Base-by-base conservation (phyloP, 2,888 invertebrate species). In the Leptinotarsa peninsularis region DNA sequence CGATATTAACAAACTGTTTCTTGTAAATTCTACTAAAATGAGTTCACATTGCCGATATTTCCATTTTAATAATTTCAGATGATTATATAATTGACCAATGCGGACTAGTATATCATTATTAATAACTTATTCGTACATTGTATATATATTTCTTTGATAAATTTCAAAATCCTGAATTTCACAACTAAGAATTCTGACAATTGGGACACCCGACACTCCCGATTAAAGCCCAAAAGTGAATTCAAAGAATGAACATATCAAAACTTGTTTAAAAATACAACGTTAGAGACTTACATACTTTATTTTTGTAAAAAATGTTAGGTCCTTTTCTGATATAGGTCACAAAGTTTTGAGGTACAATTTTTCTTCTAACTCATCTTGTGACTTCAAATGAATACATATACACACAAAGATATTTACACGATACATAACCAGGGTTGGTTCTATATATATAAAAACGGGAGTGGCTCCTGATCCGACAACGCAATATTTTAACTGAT, bases 371-470 rank as follows among this genome's bases (percentile, higher is more conserved):
- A 78, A 78, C 75, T 43, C 49, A 49, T 67, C 66, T 70, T 43
- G 54, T 23, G 66, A 63, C 67, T 66, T 63, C n/a, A 76, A 72
- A 73, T 74, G 70, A 78, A 74, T 72, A 76, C 76, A 78, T 75
- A 67, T 74, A 75, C 67, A 78, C 76, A 54, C 69, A 71, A 72
- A 72, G 73, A 76, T 78, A 78, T 78, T 76, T 78, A 78, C 78
- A 78, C 75, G 67, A 69, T 78, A 78, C 78, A 78, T 73, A 71
- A 67, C 75, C 66, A 66, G 75, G 70, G 52, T n/a, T 75, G 73
- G 75, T 76, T 78, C 76, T 78, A 78, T 73, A 75, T 74, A 75
- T 74, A 75, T 75, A 72, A 76, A 76, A 78, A 73, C 66, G 63
- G 63, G 63, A 63, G 63, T 43, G 63, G 43, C 63, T 63, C 4